Base-by-base conservation (phyloP, 2,888 invertebrate genomes). In the Dendrolimus pini region DNA sequence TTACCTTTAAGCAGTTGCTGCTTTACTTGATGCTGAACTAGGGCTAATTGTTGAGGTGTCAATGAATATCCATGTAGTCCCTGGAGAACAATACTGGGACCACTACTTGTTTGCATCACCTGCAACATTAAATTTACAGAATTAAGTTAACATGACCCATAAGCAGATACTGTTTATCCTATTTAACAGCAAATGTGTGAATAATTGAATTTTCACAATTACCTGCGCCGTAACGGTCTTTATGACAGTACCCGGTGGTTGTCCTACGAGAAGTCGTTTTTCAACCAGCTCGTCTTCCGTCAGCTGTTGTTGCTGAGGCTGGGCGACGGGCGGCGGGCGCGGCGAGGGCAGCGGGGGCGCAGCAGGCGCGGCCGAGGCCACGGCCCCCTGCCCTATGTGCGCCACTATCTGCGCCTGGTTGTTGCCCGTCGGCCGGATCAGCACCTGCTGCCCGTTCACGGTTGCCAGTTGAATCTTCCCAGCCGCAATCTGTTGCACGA, bases 11-110 rank as follows among this genome's bases (percentile, higher is more conserved):
- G 86, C 57, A 97, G 84, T 77, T 97, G 97, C 72, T 96, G 96
- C 80, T 97, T 97, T 14, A 97, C 96, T 91, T 97, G 97, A 67
- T 96, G 95, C 72, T 97, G 96, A 0, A 97, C 96, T 60, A 96
- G 92, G 6, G 94, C 93, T 67, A 97, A 80, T 79, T 97, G 97
- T 65, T 96, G 95, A 1, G 94, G 94, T 0, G 96, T 95, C 65
- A 97, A 94, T 65, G 96, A 95, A 61, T 96, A 94, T 0, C 96
- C 96, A 65, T 96, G 95, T 41, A 97, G 85, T 9, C 97, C 97
- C 79, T 97, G 96, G 58, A 97, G 83, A 10, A 97, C 96, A 67
- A 97, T 97, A 69, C 96, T 93, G 6, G 97, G 96, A 0, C 97
- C 96, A 69, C 95, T 95, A 59, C 93, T 94, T 0, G 96, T 96